Evolutionary conservation across 2,797 vertebrate genomes (phyloP).

Genomic region (Morelia viridis): DNA sequence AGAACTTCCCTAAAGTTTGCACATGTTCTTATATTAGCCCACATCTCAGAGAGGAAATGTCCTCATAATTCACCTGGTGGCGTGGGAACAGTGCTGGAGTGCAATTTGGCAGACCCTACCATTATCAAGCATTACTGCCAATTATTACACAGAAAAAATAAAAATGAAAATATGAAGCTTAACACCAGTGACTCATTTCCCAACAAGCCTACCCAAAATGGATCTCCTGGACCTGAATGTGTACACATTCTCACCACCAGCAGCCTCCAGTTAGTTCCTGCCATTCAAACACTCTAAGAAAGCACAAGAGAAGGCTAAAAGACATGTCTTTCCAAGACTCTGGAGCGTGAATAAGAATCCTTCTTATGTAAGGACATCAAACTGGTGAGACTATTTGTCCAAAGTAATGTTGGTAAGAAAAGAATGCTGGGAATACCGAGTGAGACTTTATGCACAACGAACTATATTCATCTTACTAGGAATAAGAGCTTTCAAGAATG

Average conservation of each 20-base stretch:
- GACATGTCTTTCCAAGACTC: slow-evolving; percentile 13
- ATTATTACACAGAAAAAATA: slow-evolving; percentile 38
- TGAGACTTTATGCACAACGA: slow-evolving; percentile 36
- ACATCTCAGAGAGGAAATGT: slow-evolving; percentile 17
- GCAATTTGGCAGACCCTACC: slow-evolving; percentile 18
- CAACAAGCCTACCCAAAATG: slow-evolving; percentile 36
- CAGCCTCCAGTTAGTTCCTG: not conserved
- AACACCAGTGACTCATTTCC: not conserved
- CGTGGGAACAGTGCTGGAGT: not conserved
- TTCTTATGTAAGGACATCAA: slow-evolving; percentile 34
- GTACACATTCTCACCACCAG: slow-evolving; percentile 7
- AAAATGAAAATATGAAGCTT: not conserved
- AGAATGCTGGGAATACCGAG: slow-evolving; percentile 28
- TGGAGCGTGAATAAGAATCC: not conserved
- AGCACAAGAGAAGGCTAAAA: slow-evolving; percentile 5
- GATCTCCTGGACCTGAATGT: slow-evolving; percentile 12
- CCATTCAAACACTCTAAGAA: slow-evolving; percentile 40
- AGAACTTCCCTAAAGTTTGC: slow-evolving; percentile 22
- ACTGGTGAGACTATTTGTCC: slow-evolving; percentile 33
- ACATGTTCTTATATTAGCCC: slow-evolving; percentile 24
- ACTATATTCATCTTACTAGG: slow-evolving; percentile 49
- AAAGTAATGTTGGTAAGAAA: slow-evolving; percentile 23
- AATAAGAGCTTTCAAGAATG: slow-evolving; percentile 53
- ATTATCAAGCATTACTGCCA: not conserved
- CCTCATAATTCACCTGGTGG: slow-evolving; percentile 7